Conservation (phyloP, 2,113 vertebrate species). For the Hystrix brachyura region DNA sequence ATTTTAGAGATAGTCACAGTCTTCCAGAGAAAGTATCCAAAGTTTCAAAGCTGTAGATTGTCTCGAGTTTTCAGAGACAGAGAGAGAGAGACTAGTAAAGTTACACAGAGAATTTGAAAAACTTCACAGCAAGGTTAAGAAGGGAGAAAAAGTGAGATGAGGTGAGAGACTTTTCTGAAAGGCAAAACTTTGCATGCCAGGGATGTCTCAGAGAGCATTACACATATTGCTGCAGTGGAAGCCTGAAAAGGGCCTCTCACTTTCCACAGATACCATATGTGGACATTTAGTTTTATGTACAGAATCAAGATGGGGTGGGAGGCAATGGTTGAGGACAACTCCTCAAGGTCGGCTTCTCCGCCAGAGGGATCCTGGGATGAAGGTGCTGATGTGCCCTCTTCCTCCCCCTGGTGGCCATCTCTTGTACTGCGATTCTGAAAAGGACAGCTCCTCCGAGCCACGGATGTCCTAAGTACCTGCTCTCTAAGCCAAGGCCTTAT, state of each 20-base stretch:
- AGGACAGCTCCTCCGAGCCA: background rate
- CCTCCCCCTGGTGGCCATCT: background rate
- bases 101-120: background rate
- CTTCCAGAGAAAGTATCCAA: background rate
- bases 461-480: background rate
- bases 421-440: conserved; percentile 38
- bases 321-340: background rate
- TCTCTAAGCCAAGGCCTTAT: background rate
- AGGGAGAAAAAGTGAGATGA: background rate
- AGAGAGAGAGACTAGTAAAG: background rate
- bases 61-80: background rate
- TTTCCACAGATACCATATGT: background rate
- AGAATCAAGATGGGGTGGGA: background rate
- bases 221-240: background rate
- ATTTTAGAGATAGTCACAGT: background rate
- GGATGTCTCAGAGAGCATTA: background rate
- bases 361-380: background rate
- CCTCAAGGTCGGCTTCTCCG: background rate
- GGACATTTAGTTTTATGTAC: background rate
- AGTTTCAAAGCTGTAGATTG: background rate
- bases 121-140: background rate
- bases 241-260: background rate
- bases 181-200: background rate
- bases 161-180: background rate
- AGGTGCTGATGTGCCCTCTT: background rate